Conservation (phyloP, 2,888 invertebrate species). For the Eledona agricola region DNA sequence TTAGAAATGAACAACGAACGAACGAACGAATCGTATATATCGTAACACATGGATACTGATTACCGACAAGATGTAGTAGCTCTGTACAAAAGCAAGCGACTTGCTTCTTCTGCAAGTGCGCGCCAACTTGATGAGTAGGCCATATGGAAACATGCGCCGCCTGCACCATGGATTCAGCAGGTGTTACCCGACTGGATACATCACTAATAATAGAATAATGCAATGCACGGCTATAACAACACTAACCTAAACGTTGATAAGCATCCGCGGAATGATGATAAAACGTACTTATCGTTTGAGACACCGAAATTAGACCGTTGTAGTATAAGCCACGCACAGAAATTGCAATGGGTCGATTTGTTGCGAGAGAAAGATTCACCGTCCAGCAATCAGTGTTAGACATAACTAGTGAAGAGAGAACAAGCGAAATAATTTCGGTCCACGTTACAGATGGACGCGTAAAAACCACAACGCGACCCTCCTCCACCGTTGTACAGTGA, state of each 20-base stretch:
- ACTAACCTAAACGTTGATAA: conserved; percentile 52
- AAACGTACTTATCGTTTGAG: too few species aligned
- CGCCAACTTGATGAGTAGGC: conserved; percentile 58
- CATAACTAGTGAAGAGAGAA: too few species aligned
- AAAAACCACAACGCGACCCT: conserved; percentile 17
- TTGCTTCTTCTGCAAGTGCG: conserved; percentile 51
- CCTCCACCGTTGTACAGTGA: conserved; percentile 17
- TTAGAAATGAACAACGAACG: conserved; percentile 36
- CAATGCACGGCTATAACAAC: conserved; percentile 55
- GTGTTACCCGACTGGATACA: conserved; percentile 56
- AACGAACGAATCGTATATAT: conserved; percentile 33
- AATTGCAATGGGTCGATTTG: conserved; percentile 7
- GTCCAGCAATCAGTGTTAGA: too few species aligned
- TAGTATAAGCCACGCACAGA: conserved; percentile 36
- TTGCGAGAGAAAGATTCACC: too few species aligned
- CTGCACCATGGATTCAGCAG: conserved; percentile 62
- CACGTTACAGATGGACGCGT: conserved; percentile 19
- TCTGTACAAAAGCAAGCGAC: conserved; percentile 57
- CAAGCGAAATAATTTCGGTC: not conserved
- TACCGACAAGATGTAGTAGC: conserved; percentile 43
- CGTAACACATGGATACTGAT: conserved; percentile 43
- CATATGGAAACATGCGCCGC: conserved; percentile 62
- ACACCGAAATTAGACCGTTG: conserved; percentile 35
- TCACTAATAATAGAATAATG: conserved; percentile 48
- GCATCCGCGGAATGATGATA: conserved; percentile 35